Evolutionary conservation across 2,888 invertebrate species (phyloP).

Genomic region (Dicycla oo): DNA sequence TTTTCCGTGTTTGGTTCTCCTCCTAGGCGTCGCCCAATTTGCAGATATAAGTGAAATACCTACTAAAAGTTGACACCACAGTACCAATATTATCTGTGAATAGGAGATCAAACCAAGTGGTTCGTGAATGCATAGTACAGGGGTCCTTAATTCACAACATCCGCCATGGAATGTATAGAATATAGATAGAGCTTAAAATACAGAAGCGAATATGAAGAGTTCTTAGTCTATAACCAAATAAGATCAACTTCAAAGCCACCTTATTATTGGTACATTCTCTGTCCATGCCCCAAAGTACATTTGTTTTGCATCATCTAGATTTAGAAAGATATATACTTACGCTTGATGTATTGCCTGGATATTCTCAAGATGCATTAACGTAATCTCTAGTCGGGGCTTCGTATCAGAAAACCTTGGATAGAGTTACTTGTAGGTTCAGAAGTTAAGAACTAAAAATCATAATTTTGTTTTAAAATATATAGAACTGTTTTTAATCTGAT

Average conservation of each 20-base stretch:
- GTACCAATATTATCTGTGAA: neutral
- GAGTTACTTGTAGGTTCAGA: slow-evolving; percentile 21
- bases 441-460: slow-evolving; percentile 15
- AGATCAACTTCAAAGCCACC: slow-evolving; percentile 39
- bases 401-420: slow-evolving; percentile 36
- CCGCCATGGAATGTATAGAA: slow-evolving; percentile 18
- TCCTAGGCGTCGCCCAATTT: neutral
- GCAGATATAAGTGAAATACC: neutral
- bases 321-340: slow-evolving; percentile 46
- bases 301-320: slow-evolving; percentile 60
- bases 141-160: slow-evolving; percentile 20
- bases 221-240: slow-evolving; percentile 16
- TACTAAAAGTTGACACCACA: neutral
- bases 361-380: slow-evolving; percentile 73
- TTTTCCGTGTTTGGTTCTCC: neutral
- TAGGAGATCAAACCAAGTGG: neutral
- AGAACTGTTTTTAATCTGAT: neutral
- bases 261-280: slow-evolving; percentile 31
- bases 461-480: slow-evolving; percentile 8
- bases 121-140: neutral
- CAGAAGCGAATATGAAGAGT: slow-evolving; percentile 10
- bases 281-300: slow-evolving; percentile 26
- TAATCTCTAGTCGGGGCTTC: slow-evolving; percentile 46
- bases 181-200: slow-evolving; percentile 4
- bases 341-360: slow-evolving; percentile 66